Conservation (phyloP, 2,113 vertebrate species). For the Psilopogon haemacephalus region DNA sequence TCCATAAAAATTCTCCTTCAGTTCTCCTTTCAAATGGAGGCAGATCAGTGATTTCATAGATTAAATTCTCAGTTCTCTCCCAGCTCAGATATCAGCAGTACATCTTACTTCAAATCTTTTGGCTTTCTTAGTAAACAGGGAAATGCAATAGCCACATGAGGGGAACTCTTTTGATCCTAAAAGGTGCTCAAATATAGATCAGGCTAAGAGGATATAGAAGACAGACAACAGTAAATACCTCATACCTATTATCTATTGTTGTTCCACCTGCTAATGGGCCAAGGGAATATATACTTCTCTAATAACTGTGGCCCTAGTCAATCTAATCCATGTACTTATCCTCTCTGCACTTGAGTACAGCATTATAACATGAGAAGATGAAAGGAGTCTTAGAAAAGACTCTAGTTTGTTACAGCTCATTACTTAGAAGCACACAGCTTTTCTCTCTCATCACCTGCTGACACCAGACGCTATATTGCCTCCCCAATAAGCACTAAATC, state of each 20-base stretch:
- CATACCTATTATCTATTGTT: background rate
- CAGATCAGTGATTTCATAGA: background rate
- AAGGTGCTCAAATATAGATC: background rate
- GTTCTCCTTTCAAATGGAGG: background rate
- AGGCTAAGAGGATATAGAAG: conserved; percentile 1
- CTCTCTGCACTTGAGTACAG: background rate
- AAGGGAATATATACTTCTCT: background rate
- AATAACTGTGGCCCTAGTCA: background rate
- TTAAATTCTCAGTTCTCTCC: background rate
- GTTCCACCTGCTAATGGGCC: background rate
- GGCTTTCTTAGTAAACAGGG: background rate
- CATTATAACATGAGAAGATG: conserved; percentile 30
- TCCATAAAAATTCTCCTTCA: background rate
- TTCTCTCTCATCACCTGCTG: background rate
- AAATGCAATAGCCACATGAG: background rate
- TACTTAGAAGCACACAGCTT: background rate
- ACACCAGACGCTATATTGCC: background rate
- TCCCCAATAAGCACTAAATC: conserved; percentile 31
- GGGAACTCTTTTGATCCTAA: background rate
- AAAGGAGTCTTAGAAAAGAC: conserved; percentile 22
- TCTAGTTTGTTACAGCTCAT: conserved; percentile 11
- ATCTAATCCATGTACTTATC: background rate
- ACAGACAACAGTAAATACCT: background rate
- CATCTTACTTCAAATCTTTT: background rate
- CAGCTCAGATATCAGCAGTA: background rate